Conservation (phyloP, 92 coral and sea anemone genomes). For the Virgularia gustaviana region DNA sequence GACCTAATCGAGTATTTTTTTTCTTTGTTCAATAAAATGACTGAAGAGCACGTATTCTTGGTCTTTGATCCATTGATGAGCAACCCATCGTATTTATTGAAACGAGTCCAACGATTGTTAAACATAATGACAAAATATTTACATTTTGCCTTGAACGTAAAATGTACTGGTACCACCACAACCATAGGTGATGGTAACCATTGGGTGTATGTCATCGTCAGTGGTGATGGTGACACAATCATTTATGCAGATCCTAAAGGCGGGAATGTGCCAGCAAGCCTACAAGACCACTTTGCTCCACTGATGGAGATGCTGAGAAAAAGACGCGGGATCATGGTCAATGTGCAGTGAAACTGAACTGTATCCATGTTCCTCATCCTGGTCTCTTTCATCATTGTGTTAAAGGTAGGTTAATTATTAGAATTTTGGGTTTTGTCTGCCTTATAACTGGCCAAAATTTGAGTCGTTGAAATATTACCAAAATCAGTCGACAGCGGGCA, state of each 20-base stretch:
- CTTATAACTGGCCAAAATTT: too few species aligned
- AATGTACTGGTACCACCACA: neutral
- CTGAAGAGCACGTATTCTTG: neutral
- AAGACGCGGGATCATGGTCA: conserved; percentile 4
- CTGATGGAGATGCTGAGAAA: conserved; percentile 20
- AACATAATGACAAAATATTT: conserved; percentile 31
- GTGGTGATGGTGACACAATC: conserved; percentile 6
- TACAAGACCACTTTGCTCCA: conserved; percentile 33
- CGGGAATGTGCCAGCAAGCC: conserved; percentile 16
- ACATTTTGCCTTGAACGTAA: conserved; percentile 39
- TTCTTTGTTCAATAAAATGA: conserved; percentile 24
- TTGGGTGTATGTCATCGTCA: conserved; percentile 36
- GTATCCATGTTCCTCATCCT: conserved; percentile 1
- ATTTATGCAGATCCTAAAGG: conserved; percentile 41
- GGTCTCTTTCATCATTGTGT: conserved; percentile 19
- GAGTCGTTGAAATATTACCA: too few species aligned
- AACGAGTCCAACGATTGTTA: neutral
- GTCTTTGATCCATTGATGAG: conserved; percentile 16
- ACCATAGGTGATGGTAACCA: conserved; percentile 39
- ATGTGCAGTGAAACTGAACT: neutral
- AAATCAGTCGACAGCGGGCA: too few species aligned
- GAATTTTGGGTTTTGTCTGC: too few species aligned
- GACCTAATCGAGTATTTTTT: conserved; percentile 20
- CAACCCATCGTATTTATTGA: conserved; percentile 10
- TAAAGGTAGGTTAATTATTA: too few species aligned